A percentile compares a stretch with the other conserved stretches of the same genome.
These are phyloP conservation scores for Rhinichthys klamathensis DNA, from an alignment of 2,113 vertebrate genomes.

Conservation along the genomic window DNA sequence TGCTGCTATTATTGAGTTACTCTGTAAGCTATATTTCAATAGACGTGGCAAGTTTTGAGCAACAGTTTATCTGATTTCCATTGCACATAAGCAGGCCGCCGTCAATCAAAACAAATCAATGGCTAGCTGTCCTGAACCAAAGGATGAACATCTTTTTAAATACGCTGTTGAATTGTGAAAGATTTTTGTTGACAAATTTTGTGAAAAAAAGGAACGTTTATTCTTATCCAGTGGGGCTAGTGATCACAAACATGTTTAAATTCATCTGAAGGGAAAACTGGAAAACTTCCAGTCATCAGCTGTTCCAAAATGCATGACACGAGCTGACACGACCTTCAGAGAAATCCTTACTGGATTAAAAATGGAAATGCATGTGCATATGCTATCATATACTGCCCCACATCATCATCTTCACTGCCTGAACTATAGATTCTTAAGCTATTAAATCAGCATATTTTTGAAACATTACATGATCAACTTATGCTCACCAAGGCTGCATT, in stretches of 20 bases:
- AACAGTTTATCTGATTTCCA: neutral
- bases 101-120: slow-evolving; percentile 3
- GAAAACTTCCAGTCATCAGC: slow-evolving; percentile 18
- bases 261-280: slow-evolving; percentile 16
- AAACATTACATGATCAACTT: neutral
- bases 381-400: slow-evolving; percentile 9
- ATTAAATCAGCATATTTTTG: no score
- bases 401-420: neutral
- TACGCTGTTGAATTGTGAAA: neutral
- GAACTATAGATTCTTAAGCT: neutral
- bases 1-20: neutral
- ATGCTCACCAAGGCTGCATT: neutral
- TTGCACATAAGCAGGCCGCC: neutral
- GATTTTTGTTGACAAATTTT: neutral
- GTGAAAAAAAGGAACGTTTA: neutral
- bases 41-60: neutral
- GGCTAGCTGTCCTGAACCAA: neutral
- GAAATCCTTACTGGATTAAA: slow-evolving; percentile 39
- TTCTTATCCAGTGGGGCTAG: neutral
- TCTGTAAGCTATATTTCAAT: neutral
- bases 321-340: neutral
- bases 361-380: slow-evolving; percentile 38
- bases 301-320: neutral
- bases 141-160: neutral
- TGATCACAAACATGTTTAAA: slow-evolving; percentile 31